phyloP scores from a whole-genome alignment of 2,888 invertebrate species.

The Orthonevra nobilis region DNA sequence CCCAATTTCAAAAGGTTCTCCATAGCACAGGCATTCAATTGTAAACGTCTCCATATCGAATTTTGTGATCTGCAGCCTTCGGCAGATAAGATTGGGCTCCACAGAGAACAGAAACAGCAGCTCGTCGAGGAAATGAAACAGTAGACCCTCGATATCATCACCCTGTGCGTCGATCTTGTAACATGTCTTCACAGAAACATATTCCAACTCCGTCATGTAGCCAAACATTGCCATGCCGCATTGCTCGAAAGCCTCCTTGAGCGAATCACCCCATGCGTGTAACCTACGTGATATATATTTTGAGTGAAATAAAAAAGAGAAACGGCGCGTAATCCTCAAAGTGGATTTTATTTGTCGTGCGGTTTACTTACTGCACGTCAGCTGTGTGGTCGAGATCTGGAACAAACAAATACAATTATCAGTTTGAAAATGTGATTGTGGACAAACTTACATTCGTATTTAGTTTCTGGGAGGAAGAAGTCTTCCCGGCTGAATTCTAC shows the following conservation, averaged over 20 bases:
- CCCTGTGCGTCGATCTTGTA: slow-evolving; percentile 93
- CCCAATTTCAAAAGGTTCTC: slow-evolving; percentile 95
- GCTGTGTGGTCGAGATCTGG: slow-evolving; percentile 98
- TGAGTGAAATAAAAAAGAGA: slow-evolving; percentile 34
- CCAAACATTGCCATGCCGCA: slow-evolving; percentile 98
- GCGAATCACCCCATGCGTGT: slow-evolving; percentile 94
- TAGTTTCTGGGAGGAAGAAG: slow-evolving; percentile 83
- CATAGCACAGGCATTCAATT: slow-evolving; percentile 90
- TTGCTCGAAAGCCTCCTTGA: slow-evolving; percentile 96
- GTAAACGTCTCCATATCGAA: slow-evolving; percentile 91
- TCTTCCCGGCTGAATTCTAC: slow-evolving; percentile 83
- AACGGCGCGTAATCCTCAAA: slow-evolving; percentile 2
- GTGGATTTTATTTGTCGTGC: neutral
- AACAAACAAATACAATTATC: slow-evolving; percentile 52
- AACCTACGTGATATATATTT: slow-evolving; percentile 82
- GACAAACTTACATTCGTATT: slow-evolving; percentile 89
- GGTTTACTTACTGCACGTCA: slow-evolving; percentile 96
- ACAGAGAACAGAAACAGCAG: slow-evolving; percentile 94
- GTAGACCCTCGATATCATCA: slow-evolving; percentile 91
- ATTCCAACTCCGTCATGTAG: slow-evolving; percentile 96
- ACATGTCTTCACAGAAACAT: slow-evolving; percentile 89
- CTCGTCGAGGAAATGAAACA: slow-evolving; percentile 97
- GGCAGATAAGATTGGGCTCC: slow-evolving; percentile 93
- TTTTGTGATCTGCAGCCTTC: slow-evolving; percentile 92
- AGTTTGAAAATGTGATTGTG: slow-evolving; percentile 5